Base-by-base conservation (phyloP, 2,888 invertebrate genomes). In the Drosophila parthenogenetica region DNA sequence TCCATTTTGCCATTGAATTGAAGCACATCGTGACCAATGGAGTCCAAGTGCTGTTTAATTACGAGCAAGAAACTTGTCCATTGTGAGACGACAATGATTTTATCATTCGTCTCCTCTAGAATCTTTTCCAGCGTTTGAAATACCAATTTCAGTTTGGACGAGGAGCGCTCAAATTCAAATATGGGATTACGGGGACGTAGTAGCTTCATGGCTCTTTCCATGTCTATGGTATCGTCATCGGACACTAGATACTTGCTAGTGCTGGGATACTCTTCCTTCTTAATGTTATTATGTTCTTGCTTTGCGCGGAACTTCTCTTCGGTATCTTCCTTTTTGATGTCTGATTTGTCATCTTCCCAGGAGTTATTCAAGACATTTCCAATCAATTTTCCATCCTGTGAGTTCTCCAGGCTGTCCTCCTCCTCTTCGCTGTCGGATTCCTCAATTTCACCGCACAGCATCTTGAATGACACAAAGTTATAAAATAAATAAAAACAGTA, bases 81-180 rank as follows among this genome's bases (percentile, higher is more conserved):
- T 90, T 99, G 98, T 0, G 98, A 98, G 1, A 99, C 97, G 3
- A 99, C 94, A n/a, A 97, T 94, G 0, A 95, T 94, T 90, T 97
- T 62, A 10, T 62, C 62, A 32, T 3, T 42, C 14, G 62, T 62
- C 13, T 62, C 48, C 5, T 35, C n/a, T 3, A 62, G 46, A 48
- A 62, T 16, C 11, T 48, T 10, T n/a, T 62, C 7, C 10, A 62
- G 17, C 2, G 19, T 55, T 2, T 3, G 13, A 32, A 62, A 42
- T 48, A 62, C 17, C 22, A 62, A 25, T 40, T 40, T 39, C 13
- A 14, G 4, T 35, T 62, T 62, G 2, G 62, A 5, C 14, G 62
- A 57, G 3, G 13, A 2, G 29, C 29, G 40, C 1, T 5, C 3
- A 32, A 48, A 62, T 7, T 62, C 40, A 48, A 62, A 62, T 40